Evolutionary conservation across 2,888 invertebrate species (phyloP), one percentile per base, ranked within the genome.

Genomic region (Anoplius nigerrimus): DNA sequence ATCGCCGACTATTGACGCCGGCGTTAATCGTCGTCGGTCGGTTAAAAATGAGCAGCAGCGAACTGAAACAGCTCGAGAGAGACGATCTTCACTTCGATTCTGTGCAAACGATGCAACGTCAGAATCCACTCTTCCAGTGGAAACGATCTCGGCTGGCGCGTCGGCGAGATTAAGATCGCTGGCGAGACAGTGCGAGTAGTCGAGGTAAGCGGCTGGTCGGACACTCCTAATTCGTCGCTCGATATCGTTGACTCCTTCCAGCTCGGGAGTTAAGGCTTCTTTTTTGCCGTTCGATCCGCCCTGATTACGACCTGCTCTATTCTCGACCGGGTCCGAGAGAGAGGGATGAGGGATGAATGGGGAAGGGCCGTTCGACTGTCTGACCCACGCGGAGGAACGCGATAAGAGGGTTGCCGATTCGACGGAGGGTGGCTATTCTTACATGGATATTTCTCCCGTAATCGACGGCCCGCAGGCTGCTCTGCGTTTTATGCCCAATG

Each of bases 391-490:
- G 42, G 20, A 34, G 56, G 43, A 34, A 56, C 20, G 43, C 43
- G 43, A 56, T 56, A 43, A 56, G 55, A 24, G 55, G 55, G 34
- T 55, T 55, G 34, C 53, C 24, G 24, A 24, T 24, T 22, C 53
- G 20, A 21, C 53, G 24, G 13, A 24, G 53, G 53, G 53, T 24
- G 22, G 16, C 20, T 18, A 27, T 18, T 34, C 27, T 27, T 16
- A 34, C 55, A 34, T 11, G 55, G 34, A 55, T 20, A 34, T 34
- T 34, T 34, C 34, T 42, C 15, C 34, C 24, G 27, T n/a, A 34
- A 55, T 18, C 42, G 55, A 58, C 22, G 45, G 20, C 48, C 51
- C 66, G 67, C 16, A 24, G 24, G 24, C 3, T 24, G 24, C 24
- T 24, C 24, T 24, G 24, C 24, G 3, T 24, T 24, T 24, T 6